phyloP scores from a whole-genome alignment of 1,140 invertebrate genomes.

The Trachymyrmex cornetzi region DNA sequence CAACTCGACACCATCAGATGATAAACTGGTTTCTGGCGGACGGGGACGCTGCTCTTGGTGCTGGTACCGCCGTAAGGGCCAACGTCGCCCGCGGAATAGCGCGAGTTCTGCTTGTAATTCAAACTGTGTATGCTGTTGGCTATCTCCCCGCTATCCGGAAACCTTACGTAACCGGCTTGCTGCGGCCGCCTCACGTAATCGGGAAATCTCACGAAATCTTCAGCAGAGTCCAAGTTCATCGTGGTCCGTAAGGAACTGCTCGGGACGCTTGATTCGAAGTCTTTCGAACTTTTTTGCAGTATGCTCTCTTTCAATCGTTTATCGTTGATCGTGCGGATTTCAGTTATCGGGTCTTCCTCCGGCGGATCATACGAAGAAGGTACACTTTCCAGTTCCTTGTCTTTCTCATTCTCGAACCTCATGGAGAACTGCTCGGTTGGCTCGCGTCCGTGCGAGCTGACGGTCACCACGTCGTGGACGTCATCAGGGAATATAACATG shows the following conservation, averaged over 20 bases:
- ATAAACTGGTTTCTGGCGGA: slow-evolving; percentile 78
- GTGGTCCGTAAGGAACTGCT: slow-evolving; percentile 52
- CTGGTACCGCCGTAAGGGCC: slow-evolving; percentile 51
- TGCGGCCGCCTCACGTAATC: slow-evolving; percentile 58
- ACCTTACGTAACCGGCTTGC: slow-evolving; percentile 76
- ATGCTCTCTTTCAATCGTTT: slow-evolving; percentile 61
- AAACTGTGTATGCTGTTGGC: slow-evolving; percentile 83
- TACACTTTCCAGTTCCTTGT: slow-evolving; percentile 58
- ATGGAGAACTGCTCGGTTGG: slow-evolving; percentile 6
- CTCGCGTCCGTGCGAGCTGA: slow-evolving; percentile 35
- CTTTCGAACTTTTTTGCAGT: neutral
- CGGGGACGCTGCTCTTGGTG: slow-evolving; percentile 77
- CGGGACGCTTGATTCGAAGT: slow-evolving; percentile 19
- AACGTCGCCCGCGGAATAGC: slow-evolving; percentile 53
- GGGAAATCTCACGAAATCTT: slow-evolving; percentile 78
- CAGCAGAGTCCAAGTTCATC: slow-evolving; percentile 28
- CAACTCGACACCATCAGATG: slow-evolving; percentile 51
- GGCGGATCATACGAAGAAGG: slow-evolving; percentile 41
- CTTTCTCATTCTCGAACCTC: neutral
- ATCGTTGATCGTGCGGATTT: slow-evolving; percentile 69
- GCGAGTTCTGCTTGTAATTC: slow-evolving; percentile 76
- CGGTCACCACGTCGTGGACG: slow-evolving; percentile 3
- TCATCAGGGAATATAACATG: slow-evolving; percentile 19
- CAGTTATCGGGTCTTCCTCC: slow-evolving; percentile 49
- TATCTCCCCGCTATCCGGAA: slow-evolving; percentile 78